Evolutionary conservation across 2,113 vertebrate genomes (phyloP).

Genomic region (Engystomops pustulosus): DNA sequence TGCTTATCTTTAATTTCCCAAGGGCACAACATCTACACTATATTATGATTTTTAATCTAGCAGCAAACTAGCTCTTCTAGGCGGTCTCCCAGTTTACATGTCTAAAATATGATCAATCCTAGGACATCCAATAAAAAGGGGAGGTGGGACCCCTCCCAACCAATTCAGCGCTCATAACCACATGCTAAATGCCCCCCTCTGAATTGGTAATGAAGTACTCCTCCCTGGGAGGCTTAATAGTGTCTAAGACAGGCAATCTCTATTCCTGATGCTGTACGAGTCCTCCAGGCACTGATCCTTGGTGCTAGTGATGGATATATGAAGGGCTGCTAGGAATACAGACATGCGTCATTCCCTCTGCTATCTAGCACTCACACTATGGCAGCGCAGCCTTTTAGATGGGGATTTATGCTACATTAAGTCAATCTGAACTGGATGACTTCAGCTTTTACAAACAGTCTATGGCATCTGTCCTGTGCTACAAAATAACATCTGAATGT

Average conservation of each 20-base stretch:
- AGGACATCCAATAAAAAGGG: slow-evolving; percentile 9
- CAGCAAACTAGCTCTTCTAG: slow-evolving; percentile 27
- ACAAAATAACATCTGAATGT: neutral
- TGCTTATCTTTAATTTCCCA: slow-evolving; percentile 58
- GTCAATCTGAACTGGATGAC: slow-evolving; percentile 15
- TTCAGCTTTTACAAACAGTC: slow-evolving; percentile 1
- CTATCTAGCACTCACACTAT: slow-evolving; percentile 31
- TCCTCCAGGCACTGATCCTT: slow-evolving; percentile 32
- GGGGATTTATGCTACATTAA: slow-evolving; percentile 32
- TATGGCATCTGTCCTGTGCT: neutral
- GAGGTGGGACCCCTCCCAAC: neutral
- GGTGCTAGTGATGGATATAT: slow-evolving; percentile 26
- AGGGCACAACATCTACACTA: slow-evolving; percentile 53
- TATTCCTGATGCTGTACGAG: slow-evolving; percentile 10
- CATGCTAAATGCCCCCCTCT: slow-evolving; percentile 23
- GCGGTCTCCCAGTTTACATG: slow-evolving; percentile 34
- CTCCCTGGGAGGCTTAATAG: neutral
- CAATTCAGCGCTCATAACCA: neutral
- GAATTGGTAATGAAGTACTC: slow-evolving; percentile 24
- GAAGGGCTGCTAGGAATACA: slow-evolving; percentile 42
- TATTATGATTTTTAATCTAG: slow-evolving; percentile 53
- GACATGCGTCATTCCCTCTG: slow-evolving; percentile 19
- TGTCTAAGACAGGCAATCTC: neutral
- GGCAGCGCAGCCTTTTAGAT: neutral
- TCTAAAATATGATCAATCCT: slow-evolving; percentile 19